Percentiles rank a stretch among this genome's conserved stretches.
These are phyloP conservation scores for Orthosia cruda DNA, from an alignment of 2,888 invertebrate species.

Conservation along the genomic window DNA sequence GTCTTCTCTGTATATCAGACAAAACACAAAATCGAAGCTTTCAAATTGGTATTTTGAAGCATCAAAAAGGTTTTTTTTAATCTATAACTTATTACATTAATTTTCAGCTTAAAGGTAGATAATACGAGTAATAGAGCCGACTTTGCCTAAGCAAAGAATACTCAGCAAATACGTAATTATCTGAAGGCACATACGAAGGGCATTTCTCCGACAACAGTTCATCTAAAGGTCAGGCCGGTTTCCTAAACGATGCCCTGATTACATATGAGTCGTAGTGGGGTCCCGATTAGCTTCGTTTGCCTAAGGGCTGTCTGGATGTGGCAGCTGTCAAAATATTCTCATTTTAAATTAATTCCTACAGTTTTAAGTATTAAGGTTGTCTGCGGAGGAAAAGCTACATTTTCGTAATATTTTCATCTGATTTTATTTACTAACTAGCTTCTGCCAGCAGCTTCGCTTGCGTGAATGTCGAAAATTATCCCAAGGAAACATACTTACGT, in stretches of 20 bases:
- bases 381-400: background rate
- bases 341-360: slow-evolving; percentile 75
- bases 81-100: background rate
- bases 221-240: slow-evolving; percentile 59
- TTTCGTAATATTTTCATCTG: background rate
- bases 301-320: slow-evolving; percentile 86
- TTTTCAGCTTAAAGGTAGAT: background rate
- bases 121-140: background rate
- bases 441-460: no score
- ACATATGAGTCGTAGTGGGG: slow-evolving; percentile 75
- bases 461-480: no score
- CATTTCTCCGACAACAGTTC: slow-evolving; percentile 30
- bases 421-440: background rate
- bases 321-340: slow-evolving; percentile 89
- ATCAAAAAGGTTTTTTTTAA: no score
- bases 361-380: slow-evolving; percentile 26
- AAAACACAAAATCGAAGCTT: no score
- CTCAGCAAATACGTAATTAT: slow-evolving; percentile 15
- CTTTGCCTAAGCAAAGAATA: background rate
- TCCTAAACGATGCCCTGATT: slow-evolving; percentile 76
- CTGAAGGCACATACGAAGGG: slow-evolving; percentile 1
- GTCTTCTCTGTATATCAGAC: no score
- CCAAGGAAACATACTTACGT: no score
- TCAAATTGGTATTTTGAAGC: no score
- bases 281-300: slow-evolving; percentile 88